Evolutionary conservation across 2,888 invertebrate species (phyloP), one percentile per base, ranked within the genome.

Genomic region (Taphrorychus bicolor): DNA sequence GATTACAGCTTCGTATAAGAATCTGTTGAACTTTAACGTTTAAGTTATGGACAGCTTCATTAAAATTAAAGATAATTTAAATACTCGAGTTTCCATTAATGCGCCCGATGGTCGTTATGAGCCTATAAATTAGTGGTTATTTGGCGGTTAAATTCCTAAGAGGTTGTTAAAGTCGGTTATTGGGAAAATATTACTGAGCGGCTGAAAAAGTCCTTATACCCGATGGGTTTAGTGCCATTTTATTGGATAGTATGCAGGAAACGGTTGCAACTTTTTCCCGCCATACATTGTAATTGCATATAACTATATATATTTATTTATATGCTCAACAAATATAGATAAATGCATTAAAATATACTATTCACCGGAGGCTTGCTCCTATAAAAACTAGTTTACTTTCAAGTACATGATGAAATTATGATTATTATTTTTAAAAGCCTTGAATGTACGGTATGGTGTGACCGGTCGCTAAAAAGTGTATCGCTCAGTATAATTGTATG

Each of bases 371-470:
- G 21, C 58, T 56, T 49, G 56, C 22, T 14, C 53, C 17, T 51
- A 61, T 57, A 66, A 67, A 62, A 67, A 67, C 67, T 57, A 67
- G 67, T 67, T 67, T 67, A 67, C 67, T 67, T 67, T 67, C 67
- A 67, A 67, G 62, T 67, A 67, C 62, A 62, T 67, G 62, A 67
- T 62, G 67, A 67, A 67, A 67, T 62, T 67, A 62, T 62, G 41
- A 60, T 32, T 61, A 57, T 67, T 62, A 60, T 66, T 67, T 62
- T 62, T 60, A 58, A 57, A 58, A 67, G 62, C 67, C 67, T 67
- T 67, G 67, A 67, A 53, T 54, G 62, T 49, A 42, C 49, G 56
- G 42, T 61, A 51, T 41, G 49, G 40, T 67, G 51, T 67, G 61
- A 67, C 45, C 48, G 48, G 11, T 48, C 48, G 14, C 11, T 40